Evolutionary conservation across 2,888 invertebrate species (phyloP), one percentile per base, ranked within the genome.

Genomic region (Ashinkailepas kermadecensis): DNA sequence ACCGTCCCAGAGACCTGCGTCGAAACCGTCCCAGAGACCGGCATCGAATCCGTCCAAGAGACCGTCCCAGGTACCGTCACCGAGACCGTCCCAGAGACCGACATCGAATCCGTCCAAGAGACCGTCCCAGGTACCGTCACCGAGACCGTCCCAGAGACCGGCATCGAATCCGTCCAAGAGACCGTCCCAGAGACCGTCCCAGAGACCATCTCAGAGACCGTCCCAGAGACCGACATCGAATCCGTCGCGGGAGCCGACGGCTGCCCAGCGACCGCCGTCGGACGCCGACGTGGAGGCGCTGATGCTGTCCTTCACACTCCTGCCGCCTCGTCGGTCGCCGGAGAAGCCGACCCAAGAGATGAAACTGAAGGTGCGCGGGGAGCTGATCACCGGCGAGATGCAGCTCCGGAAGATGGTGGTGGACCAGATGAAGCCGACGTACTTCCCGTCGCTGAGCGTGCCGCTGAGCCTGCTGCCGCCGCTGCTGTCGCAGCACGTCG

Each of bases 351-450:
- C 13, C 70, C 25, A 70, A 39, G 13, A 70, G 25, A 12, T 15
- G 12, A 39, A 70, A 0, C 25, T 70, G 70, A 70, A 70, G 39
- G 39, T 70, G 12, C 70, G 70, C 70, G 70, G 70, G 25, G 70
- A 70, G 39, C 70, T 70, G 12, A 70, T 70, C 70, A 70, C 70
- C 39, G 70, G 70, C 70, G 70, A 70, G 70, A 70, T 70, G 70
- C 39, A 25, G 70, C 70, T 70, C 39, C 70, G 70, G 13, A 70
- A 70, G 70, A 11, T 70, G 70, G 39, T 25, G 70, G 70, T 70
- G 70, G 70, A 70, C 39, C 70, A 70, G 70, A 25, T 70, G 70
- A 70, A 70, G 70, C 70, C 70, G 13, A 21, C 21, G 39, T 70
- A 70, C 70, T 70, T 70, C 39, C 70, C 70, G 39, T 39, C 25